Base-by-base conservation (phyloP, 2,888 invertebrate species). In the Yponomeuta malinellus region DNA sequence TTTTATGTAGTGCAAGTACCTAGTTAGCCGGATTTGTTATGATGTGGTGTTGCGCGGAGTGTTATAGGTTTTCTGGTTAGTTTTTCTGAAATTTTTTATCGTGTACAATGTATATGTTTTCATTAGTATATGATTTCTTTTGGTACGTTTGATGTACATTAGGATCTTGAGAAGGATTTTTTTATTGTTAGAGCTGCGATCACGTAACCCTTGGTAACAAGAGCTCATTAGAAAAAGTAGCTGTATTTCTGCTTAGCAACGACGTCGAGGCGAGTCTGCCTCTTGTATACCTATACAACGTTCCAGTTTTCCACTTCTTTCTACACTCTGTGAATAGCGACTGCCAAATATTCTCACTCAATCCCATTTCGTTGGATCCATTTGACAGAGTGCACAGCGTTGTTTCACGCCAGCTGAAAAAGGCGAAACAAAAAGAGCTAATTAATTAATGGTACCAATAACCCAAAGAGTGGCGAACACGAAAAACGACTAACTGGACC, bases 401-500 rank as follows among this genome's bases (percentile, higher is more conserved):
- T 59, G 52, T 59, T 59, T 15, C 12, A 59, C 15, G 52, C 52
- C 52, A 59, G 15, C 52, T 59, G 52, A 59, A 59, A 59, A 59
- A 59, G 5, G 52, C 52, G 52, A 15, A 59, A 59, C 15, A 59
- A 59, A 59, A 59, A 59, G 15, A 59, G 52, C 52, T 59, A 59
- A 59, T 59, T 59, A 59, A 59, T 59, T 59, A 59, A 59, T 59
- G 52, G 52, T 15, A 12, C 15, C 52, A 15, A 59, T 59, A 59
- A 59, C 52, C 52, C 12, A 15, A 59, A 12, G 52, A 59, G 52
- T 59, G 52, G 52, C 52, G 15, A 59, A 59, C 52, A 59, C 52
- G 52, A 59, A 59, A 59, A 59, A 59, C 52, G 52, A 59, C 52
- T 59, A 59, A 59, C 52, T 59, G 52, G 52, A 59, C 52, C 12